Percentiles rank a stretch among this genome's conserved stretches.
Conservation (phyloP, 2,113 vertebrate genomes). For the Agelaius tricolor region DNA sequence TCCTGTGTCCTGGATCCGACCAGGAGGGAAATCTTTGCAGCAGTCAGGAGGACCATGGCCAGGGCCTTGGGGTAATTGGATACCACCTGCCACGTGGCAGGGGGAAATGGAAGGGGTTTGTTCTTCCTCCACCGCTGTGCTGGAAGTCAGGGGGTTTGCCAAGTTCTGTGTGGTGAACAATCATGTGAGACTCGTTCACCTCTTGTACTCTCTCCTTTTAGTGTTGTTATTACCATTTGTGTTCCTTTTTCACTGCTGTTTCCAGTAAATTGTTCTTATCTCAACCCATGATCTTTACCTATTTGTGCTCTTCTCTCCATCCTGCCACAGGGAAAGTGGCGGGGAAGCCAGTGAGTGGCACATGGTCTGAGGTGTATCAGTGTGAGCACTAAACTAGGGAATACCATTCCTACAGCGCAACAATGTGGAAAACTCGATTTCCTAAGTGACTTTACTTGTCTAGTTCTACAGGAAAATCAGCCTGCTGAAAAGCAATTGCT, state of each 20-base stretch:
- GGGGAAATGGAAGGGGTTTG: background rate
- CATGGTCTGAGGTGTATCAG: background rate
- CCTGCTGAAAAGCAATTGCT: too few species aligned
- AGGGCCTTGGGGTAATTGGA: background rate
- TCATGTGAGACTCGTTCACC: accelerated
- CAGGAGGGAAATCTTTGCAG: background rate
- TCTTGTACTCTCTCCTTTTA: background rate
- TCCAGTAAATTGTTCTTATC: background rate
- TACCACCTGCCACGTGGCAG: too few species aligned
- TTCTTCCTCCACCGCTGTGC: accelerated
- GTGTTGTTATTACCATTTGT: background rate
- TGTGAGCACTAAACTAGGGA: background rate
- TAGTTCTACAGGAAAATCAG: background rate
- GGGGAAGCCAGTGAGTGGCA: too few species aligned
- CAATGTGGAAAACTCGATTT: background rate
- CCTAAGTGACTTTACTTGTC: background rate
- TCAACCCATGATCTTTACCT: background rate
- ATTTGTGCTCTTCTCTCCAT: background rate
- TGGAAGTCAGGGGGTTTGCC: accelerated
- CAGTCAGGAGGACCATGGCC: background rate
- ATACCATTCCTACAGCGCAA: background rate
- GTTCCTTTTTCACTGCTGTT: background rate
- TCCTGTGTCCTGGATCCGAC: too few species aligned
- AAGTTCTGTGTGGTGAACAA: background rate
- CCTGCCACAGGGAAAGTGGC: too few species aligned